Evolutionary conservation across 1,140 invertebrate species (phyloP).

Genomic region (Megalopta genalis): DNA sequence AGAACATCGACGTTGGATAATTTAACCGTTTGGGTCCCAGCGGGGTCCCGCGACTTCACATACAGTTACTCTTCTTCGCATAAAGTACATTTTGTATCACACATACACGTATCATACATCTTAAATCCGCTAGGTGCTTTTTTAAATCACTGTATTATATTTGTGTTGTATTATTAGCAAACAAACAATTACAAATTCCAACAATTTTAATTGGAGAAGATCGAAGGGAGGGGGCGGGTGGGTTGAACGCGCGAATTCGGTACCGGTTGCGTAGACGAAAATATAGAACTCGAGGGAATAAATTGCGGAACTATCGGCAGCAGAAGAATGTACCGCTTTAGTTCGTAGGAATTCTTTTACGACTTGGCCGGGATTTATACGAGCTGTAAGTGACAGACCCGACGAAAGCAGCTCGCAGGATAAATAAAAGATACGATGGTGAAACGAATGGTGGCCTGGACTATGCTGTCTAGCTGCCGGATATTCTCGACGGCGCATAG

Average conservation of each 20-base stretch:
- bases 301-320: slow-evolving; percentile 71
- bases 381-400: slow-evolving; percentile 73
- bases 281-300: slow-evolving; percentile 54
- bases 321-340: slow-evolving; percentile 49
- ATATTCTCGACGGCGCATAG: slow-evolving; percentile 29
- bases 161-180: too few species aligned
- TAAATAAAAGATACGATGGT: slow-evolving; percentile 61
- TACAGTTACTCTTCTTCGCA: too few species aligned
- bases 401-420: slow-evolving; percentile 59
- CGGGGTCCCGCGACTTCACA: too few species aligned
- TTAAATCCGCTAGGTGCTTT: too few species aligned
- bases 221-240: too few species aligned
- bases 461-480: slow-evolving; percentile 15
- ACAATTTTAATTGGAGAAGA: not conserved
- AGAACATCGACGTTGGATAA: too few species aligned
- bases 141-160: too few species aligned
- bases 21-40: too few species aligned
- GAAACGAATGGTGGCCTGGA: slow-evolving; percentile 35
- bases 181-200: not conserved
- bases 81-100: too few species aligned
- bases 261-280: slow-evolving; percentile 20
- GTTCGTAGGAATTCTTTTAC: slow-evolving; percentile 60
- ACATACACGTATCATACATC: too few species aligned
- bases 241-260: not conserved
- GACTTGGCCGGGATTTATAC: slow-evolving; percentile 71